Evolutionary conservation across 2,113 vertebrate species (phyloP).

Genomic region (Hirundichthys speculiger): DNA sequence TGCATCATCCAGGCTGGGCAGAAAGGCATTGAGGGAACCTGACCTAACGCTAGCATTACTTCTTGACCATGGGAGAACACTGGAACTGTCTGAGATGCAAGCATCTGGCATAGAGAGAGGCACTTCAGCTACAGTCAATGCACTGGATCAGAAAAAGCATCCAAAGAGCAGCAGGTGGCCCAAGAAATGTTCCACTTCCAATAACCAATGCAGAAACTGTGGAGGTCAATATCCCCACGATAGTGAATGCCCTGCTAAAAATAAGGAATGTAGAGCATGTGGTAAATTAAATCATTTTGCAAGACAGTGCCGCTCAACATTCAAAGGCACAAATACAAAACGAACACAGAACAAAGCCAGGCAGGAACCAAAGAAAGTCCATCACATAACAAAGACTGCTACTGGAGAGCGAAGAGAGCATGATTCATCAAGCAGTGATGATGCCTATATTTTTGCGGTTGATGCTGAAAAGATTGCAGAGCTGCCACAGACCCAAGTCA

Average conservation of each 20-base stretch:
- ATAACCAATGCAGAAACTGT: not conserved
- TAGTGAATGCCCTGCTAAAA: not conserved
- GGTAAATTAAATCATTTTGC: not conserved
- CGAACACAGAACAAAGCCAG: not conserved
- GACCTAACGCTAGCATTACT: not conserved
- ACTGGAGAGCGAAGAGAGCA: not conserved
- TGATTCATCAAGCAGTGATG: not conserved
- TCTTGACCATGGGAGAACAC: not conserved
- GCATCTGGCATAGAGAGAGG: not conserved
- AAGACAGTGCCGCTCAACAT: not conserved
- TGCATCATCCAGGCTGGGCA: constrained; percentile 9
- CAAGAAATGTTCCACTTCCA: not conserved
- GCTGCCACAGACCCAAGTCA: not conserved
- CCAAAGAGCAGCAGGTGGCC: not conserved
- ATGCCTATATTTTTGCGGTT: not conserved
- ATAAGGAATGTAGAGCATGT: not conserved
- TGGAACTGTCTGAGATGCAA: not conserved
- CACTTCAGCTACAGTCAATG: not conserved
- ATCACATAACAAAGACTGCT: not conserved
- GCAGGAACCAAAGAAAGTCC: not conserved
- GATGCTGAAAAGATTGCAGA: not conserved
- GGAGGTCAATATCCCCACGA: not conserved
- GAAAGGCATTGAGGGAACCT: not conserved
- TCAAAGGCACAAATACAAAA: not conserved
- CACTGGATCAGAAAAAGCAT: not conserved